These are phyloP conservation scores for Rhipidura dahli DNA, from an alignment of 2,113 vertebrate genomes.

Conservation along the genomic window DNA sequence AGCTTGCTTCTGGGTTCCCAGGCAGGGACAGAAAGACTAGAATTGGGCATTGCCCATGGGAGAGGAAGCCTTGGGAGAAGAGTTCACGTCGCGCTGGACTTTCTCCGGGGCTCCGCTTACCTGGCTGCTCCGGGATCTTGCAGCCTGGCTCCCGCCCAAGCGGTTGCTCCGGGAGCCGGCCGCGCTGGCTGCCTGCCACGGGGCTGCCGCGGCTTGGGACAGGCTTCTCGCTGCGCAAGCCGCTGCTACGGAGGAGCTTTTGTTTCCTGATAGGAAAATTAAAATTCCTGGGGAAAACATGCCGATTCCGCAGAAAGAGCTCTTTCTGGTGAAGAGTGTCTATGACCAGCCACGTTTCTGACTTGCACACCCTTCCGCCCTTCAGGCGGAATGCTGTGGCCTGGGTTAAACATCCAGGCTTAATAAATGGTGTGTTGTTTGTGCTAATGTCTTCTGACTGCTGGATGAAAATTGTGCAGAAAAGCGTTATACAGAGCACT, in stretches of 20 bases:
- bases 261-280: constrained; percentile 20
- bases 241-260: background rate
- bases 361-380: background rate
- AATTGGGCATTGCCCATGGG: background rate
- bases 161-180: background rate
- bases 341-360: background rate
- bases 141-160: background rate
- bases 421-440: background rate
- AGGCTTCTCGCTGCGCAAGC: background rate
- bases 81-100: background rate
- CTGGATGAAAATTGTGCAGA: background rate
- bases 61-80: background rate
- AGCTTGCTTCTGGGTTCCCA: background rate
- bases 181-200: background rate
- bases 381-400: background rate
- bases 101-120: background rate
- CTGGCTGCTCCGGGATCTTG: background rate
- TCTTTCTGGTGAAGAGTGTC: background rate
- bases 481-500: background rate
- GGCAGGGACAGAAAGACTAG: background rate
- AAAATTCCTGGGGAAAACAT: constrained; percentile 5
- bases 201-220: background rate
- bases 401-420: background rate
- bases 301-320: background rate
- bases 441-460: background rate